These are phyloP conservation scores for Mylabris phalerata DNA, from an alignment of 1,140 invertebrate genomes.

Conservation along the genomic window DNA sequence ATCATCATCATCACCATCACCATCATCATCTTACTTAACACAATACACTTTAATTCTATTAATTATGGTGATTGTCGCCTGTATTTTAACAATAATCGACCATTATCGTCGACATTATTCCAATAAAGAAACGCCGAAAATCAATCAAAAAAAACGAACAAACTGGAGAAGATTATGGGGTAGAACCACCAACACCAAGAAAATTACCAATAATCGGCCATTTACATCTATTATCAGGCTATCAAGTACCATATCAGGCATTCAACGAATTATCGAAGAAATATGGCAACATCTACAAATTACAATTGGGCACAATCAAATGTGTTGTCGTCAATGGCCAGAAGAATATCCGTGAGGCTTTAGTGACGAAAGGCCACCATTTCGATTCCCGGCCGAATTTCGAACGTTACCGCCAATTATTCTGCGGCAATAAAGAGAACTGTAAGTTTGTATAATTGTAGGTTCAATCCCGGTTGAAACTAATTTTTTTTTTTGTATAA, in stretches of 20 bases:
- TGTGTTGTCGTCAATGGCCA: constrained; percentile 58
- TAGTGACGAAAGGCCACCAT: constrained; percentile 52
- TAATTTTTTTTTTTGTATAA: neutral
- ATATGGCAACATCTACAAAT: constrained; percentile 50
- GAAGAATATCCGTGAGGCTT: constrained; percentile 56
- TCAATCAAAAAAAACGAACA: no score
- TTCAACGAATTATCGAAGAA: constrained; percentile 49
- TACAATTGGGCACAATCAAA: constrained; percentile 53
- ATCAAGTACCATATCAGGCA: constrained; percentile 58
- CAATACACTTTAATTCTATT: constrained; percentile 9
- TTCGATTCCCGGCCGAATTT: constrained; percentile 64
- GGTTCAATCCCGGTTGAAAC: no score
- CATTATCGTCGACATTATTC: neutral
- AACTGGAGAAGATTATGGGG: constrained; percentile 3
- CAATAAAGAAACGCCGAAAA: neutral
- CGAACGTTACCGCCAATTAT: constrained; percentile 54
- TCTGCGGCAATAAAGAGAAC: constrained; percentile 59
- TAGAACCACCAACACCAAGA: constrained; percentile 49
- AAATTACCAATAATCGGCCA: constrained; percentile 55
- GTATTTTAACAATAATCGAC: constrained; percentile 3
- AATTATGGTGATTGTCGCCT: neutral
- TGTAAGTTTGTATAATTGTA: constrained; percentile 50
- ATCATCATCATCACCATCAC: no score
- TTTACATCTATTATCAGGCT: constrained; percentile 52
- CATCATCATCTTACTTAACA: neutral